A percentile compares a stretch with the other conserved stretches of the same genome.
Conservation (phyloP, 2,113 vertebrate genomes). For the Ranitomeya variabilis region DNA sequence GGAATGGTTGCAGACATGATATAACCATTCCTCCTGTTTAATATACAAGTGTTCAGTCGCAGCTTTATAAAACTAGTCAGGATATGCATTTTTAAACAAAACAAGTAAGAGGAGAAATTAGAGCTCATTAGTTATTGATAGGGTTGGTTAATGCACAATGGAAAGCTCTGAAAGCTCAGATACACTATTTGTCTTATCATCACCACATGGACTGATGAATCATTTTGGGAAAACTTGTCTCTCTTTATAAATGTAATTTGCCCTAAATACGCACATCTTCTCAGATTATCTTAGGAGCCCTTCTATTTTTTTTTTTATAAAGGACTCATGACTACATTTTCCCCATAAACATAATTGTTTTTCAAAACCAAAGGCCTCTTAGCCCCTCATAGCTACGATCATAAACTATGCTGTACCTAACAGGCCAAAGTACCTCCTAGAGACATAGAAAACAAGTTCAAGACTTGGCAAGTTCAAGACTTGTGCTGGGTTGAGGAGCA, state of each 20-base stretch:
- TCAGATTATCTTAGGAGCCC: neutral
- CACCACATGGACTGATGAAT: neutral
- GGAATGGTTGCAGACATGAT: neutral
- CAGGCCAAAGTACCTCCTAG: no score
- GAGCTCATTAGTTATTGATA: constrained; percentile 77
- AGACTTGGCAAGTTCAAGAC: no score
- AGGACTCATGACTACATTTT: neutral
- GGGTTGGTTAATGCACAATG: constrained; percentile 67
- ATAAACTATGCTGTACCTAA: no score
- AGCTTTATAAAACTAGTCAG: constrained; percentile 71
- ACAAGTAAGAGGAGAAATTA: constrained; percentile 77
- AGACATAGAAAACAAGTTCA: no score
- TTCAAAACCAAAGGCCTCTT: neutral
- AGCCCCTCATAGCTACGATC: no score
- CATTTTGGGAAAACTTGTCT: neutral
- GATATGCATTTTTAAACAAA: constrained; percentile 79
- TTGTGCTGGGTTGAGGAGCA: no score
- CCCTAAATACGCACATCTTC: neutral
- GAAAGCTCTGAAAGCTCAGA: constrained; percentile 27
- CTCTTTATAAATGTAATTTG: neutral
- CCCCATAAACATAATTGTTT: neutral
- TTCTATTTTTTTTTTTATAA: neutral
- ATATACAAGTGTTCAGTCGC: constrained; percentile 65
- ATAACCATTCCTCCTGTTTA: constrained; percentile 58
- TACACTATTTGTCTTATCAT: neutral